Percentiles rank a stretch among this genome's conserved stretches.
Conservation (phyloP, 1,140 invertebrate genomes). For the Neoseiulus cucumeris region DNA sequence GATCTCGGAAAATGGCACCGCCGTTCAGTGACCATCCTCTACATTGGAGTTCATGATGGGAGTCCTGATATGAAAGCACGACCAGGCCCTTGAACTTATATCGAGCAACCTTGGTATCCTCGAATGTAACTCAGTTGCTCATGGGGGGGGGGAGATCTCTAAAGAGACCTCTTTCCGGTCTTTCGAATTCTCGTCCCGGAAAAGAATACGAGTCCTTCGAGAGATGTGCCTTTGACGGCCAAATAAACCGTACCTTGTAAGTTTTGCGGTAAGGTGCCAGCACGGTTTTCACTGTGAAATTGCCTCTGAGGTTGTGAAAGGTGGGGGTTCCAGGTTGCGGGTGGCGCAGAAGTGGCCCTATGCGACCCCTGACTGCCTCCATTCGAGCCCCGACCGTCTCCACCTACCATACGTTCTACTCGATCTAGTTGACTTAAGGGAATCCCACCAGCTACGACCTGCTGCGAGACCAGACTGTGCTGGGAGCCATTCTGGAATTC, state of each 20-base stretch:
- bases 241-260: slow-evolving; percentile 4
- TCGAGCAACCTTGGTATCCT: too few species aligned
- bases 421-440: not conserved
- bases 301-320: not conserved
- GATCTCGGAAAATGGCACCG: too few species aligned
- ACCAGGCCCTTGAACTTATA: too few species aligned
- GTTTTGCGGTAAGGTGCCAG: not conserved
- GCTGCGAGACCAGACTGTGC: not conserved
- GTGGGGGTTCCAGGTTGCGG: slow-evolving; percentile 1
- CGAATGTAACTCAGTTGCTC: too few species aligned
- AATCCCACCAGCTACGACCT: not conserved
- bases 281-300: not conserved
- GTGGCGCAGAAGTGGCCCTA: not conserved
- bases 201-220: too few species aligned
- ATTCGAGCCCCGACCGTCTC: not conserved
- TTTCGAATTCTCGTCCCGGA: too few species aligned
- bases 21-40: too few species aligned
- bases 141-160: too few species aligned
- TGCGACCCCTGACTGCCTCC: not conserved
- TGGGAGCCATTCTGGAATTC: slow-evolving; percentile 5
- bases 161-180: too few species aligned
- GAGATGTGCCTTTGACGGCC: too few species aligned
- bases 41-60: too few species aligned
- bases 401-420: not conserved
- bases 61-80: too few species aligned